Percentiles rank a stretch among this genome's conserved stretches.
These are phyloP conservation scores for Agonopterix arenella DNA, from an alignment of 2,888 invertebrate genomes.

Conservation along the genomic window DNA sequence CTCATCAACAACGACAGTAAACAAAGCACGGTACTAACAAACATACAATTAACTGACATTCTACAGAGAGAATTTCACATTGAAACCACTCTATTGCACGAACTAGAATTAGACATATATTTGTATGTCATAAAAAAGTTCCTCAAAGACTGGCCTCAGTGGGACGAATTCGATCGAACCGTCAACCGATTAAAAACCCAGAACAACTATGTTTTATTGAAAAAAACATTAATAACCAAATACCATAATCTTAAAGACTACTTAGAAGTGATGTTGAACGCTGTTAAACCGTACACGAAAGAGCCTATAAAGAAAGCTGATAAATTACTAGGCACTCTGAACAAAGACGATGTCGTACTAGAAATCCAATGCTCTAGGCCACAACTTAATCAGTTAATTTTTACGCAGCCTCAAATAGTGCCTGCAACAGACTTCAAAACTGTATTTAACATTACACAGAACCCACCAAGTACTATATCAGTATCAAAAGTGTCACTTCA, in stretches of 20 bases:
- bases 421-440: constrained; percentile 5
- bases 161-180: constrained; percentile 48
- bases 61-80: constrained; percentile 44
- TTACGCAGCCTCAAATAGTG: too few species aligned
- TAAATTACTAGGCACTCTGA: constrained; percentile 2
- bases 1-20: constrained; percentile 44
- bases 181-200: constrained; percentile 29
- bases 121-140: constrained; percentile 52
- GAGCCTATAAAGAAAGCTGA: constrained; percentile 17
- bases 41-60: constrained; percentile 47
- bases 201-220: constrained; percentile 19
- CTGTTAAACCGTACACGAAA: constrained; percentile 25
- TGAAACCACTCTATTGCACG: constrained; percentile 29
- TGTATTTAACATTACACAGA: constrained; percentile 33
- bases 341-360: constrained; percentile 25
- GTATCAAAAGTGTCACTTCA: constrained; percentile 11
- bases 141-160: constrained; percentile 57
- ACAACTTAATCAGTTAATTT: constrained; percentile 35
- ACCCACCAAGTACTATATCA: too few species aligned
- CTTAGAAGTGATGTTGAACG: constrained; percentile 32
- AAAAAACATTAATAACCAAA: constrained; percentile 31
- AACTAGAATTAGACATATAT: constrained; percentile 48
- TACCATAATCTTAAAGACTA: constrained; percentile 42
- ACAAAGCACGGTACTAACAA: constrained; percentile 48
- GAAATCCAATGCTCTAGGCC: constrained; percentile 33